Conservation (phyloP, 2,113 vertebrate genomes). For the Mastomys natalensis region DNA sequence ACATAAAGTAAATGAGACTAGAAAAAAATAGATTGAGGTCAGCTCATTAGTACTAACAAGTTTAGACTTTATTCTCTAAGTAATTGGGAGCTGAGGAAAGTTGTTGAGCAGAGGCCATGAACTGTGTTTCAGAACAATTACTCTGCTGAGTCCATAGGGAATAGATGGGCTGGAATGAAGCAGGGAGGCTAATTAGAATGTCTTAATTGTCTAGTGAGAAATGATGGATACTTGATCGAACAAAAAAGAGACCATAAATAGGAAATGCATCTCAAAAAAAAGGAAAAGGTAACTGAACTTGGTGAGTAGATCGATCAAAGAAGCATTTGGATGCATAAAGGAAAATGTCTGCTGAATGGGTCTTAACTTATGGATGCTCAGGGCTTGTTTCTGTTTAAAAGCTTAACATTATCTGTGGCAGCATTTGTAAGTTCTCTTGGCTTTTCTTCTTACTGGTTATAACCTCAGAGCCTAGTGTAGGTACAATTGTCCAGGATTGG, state of each 20-base stretch:
- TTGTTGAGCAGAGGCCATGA: slow-evolving; percentile 55
- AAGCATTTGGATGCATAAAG: slow-evolving; percentile 37
- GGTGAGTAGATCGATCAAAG: slow-evolving; percentile 56
- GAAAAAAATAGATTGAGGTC: slow-evolving; percentile 58
- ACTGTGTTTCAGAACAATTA: slow-evolving; percentile 70
- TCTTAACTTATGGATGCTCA: background rate
- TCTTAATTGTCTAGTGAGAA: slow-evolving; percentile 64
- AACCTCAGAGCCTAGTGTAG: background rate
- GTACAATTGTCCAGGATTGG: background rate
- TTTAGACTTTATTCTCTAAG: slow-evolving; percentile 62
- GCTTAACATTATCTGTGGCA: background rate
- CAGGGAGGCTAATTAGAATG: slow-evolving; percentile 68
- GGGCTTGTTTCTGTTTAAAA: background rate
- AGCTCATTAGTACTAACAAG: slow-evolving; percentile 62
- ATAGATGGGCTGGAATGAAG: slow-evolving; percentile 46
- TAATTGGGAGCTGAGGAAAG: slow-evolving; percentile 46
- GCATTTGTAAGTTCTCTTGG: background rate
- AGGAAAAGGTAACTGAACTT: slow-evolving; percentile 31
- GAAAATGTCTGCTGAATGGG: slow-evolving; percentile 3
- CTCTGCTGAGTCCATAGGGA: slow-evolving; percentile 2
- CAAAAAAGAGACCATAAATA: slow-evolving; percentile 56
- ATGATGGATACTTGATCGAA: slow-evolving; percentile 55
- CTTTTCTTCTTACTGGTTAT: background rate
- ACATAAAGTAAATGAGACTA: slow-evolving; percentile 28
- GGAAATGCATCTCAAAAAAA: slow-evolving; percentile 11